Conservation (phyloP, 2,888 invertebrate genomes). For the Eubasilissa splendida region DNA sequence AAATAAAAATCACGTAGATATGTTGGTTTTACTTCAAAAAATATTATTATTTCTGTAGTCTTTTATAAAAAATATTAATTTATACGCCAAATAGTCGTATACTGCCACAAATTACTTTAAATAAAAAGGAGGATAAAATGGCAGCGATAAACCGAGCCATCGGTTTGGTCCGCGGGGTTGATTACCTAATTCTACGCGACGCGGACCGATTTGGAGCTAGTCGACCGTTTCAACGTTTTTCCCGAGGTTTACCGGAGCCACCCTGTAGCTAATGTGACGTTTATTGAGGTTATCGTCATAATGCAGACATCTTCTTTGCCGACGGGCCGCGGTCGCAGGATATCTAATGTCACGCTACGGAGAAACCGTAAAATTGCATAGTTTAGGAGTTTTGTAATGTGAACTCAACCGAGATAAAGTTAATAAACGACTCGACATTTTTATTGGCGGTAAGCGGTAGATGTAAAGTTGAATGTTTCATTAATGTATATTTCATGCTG, state of each 20-base stretch:
- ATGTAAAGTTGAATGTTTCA: too few species aligned
- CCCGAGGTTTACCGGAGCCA: slow-evolving; percentile 23
- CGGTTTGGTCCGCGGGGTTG: background rate
- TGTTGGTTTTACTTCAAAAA: too few species aligned
- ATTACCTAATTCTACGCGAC: slow-evolving; percentile 20
- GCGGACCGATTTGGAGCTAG: slow-evolving; percentile 1
- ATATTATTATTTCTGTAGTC: too few species aligned
- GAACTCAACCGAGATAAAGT: background rate
- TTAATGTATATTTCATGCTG: too few species aligned
- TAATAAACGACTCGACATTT: background rate
- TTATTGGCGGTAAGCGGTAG: too few species aligned
- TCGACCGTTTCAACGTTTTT: slow-evolving; percentile 22
- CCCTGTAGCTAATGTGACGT: slow-evolving; percentile 41
- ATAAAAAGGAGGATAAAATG: too few species aligned
- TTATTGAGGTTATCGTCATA: slow-evolving; percentile 20
- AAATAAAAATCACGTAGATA: too few species aligned
- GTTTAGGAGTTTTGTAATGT: slow-evolving; percentile 12
- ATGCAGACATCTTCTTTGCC: slow-evolving; percentile 16
- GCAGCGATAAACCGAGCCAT: too few species aligned
- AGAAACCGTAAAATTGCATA: background rate
- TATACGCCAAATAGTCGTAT: too few species aligned
- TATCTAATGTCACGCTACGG: background rate
- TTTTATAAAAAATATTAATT: too few species aligned
- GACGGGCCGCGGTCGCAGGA: background rate
- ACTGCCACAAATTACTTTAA: too few species aligned